Conservation (phyloP, 2,888 invertebrate species). For the Pterostichus madidus region DNA sequence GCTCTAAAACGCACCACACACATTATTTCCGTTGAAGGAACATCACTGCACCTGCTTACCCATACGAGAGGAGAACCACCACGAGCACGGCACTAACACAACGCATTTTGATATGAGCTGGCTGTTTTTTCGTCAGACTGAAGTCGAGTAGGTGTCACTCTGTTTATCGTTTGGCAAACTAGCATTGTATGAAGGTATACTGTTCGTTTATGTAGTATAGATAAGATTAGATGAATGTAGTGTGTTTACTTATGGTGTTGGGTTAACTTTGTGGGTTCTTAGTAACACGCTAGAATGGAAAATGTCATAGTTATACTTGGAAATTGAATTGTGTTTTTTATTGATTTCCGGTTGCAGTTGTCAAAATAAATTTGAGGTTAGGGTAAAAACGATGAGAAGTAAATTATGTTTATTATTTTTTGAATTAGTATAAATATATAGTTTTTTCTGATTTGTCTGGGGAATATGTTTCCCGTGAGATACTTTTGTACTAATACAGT, state of each 20-base stretch:
- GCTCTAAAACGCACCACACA: conserved; percentile 1
- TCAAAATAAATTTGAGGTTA: too few relatives aligned
- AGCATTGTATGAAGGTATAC: background rate
- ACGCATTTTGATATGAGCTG: background rate
- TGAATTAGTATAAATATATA: too few relatives aligned
- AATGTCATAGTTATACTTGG: too few relatives aligned
- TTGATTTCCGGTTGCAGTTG: too few relatives aligned
- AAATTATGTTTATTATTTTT: too few relatives aligned
- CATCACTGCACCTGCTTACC: background rate
- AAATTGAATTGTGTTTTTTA: too few relatives aligned
- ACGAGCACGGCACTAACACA: background rate
- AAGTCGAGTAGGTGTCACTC: background rate
- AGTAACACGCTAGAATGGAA: too few relatives aligned
- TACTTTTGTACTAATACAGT: too few relatives aligned
- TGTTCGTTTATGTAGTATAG: background rate
- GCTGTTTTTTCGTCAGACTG: background rate
- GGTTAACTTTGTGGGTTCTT: background rate
- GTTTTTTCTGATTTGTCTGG: too few relatives aligned
- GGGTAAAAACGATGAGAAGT: too few relatives aligned
- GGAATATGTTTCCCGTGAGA: too few relatives aligned
- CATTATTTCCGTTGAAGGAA: background rate
- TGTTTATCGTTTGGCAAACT: background rate
- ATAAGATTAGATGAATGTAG: background rate
- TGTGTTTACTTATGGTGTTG: background rate
- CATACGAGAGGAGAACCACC: background rate